Conservation (phyloP, 2,888 invertebrate species). For the Aplocera efformata region DNA sequence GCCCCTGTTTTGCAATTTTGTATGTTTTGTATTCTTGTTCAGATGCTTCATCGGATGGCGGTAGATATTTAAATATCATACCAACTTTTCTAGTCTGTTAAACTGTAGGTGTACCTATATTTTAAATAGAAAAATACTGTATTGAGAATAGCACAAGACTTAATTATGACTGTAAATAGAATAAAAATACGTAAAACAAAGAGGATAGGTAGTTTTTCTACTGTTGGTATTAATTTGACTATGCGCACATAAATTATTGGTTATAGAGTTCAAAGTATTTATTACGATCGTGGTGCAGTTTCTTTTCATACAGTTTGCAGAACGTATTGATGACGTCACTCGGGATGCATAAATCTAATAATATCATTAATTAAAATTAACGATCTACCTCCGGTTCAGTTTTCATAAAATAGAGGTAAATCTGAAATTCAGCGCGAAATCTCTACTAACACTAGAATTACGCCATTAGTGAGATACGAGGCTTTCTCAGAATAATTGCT, state of each 20-base stretch:
- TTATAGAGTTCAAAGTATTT: conserved; percentile 3
- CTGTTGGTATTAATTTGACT: conserved; percentile 7
- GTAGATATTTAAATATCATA: conserved; percentile 36
- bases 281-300: conserved; percentile 3
- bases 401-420: conserved; percentile 22
- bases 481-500: conserved; percentile 7
- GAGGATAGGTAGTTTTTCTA: conserved; percentile 15
- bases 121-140: conserved; percentile 11
- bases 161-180: conserved; percentile 23
- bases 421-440: conserved; percentile 19
- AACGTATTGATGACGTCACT: too few relatives aligned
- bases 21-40: conserved; percentile 38
- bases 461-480: conserved; percentile 19
- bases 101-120: conserved; percentile 22
- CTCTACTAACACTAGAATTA: conserved; percentile 15
- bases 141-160: conserved; percentile 12
- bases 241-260: conserved; percentile 16
- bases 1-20: conserved; percentile 48
- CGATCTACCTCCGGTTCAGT: conserved; percentile 17
- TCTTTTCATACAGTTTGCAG: conserved; percentile 1
- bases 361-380: conserved; percentile 24
- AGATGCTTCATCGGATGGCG: conserved; percentile 28
- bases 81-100: conserved; percentile 31
- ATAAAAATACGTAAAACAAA: conserved; percentile 4
- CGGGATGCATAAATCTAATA: too few relatives aligned